Evolutionary conservation across 1,140 invertebrate species (phyloP), one percentile per base, ranked within the genome.

Genomic region (Trinorchestia longiramus): DNA sequence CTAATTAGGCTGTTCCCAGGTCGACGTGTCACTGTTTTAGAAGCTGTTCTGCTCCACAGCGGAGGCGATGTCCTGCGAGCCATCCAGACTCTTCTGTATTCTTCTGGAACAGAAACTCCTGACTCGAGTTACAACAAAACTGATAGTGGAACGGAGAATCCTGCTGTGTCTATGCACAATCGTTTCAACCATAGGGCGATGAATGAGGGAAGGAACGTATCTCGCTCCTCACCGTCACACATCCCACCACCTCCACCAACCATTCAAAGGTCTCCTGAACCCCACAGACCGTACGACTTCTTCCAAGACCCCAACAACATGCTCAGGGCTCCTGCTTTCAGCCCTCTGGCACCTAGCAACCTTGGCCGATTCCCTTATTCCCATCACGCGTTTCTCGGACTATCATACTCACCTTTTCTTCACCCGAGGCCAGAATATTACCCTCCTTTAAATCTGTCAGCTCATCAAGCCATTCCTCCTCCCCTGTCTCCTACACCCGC

Each of bases 41-140:
- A 99, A 97, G 98, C 98, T 15, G 98, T 99, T 92, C 97, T 99
- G 3, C 98, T 98, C 95, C 97, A 98, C 96, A 98, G 97, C 97
- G 98, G 97, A 97, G 99, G 99, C 0, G 99, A 99, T 97, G 98
- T 99, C 0, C 98, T 99, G 0, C 98, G 99, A 97, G 98, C 99
- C 0, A 99, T 99, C 98, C 99, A 99, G 97, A 98, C 98, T 94
- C 98, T 99, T 98, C 97, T 99, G 40, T 98, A 98, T 97, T 98
- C 98, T 87, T 97, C 98, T 87, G 97, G 97, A 95, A 92, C 95
- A 40, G 90, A 57, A 43, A 44, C 95, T 41, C 87, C n/a, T n/a
- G 95, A 95, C 42, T 87, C 43, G 17, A 95, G 57, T 43, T 62
- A 91, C 87, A 42, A 45, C 44, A 94, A 94, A 40, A 47, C 11